These are phyloP conservation scores for Andrena trimmerana DNA, from an alignment of 2,888 invertebrate genomes.

Conservation along the genomic window DNA sequence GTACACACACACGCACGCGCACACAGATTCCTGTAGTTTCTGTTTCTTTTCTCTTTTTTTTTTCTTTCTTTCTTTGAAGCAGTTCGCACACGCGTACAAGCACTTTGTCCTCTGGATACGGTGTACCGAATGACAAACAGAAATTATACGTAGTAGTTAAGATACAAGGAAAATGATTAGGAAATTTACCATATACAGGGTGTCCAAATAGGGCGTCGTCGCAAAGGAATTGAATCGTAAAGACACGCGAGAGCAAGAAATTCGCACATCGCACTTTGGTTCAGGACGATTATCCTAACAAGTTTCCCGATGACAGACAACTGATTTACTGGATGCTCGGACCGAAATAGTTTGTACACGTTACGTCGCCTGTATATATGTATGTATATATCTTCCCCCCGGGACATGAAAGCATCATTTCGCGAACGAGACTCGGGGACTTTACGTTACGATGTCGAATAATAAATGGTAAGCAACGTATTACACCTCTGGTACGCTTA, in stretches of 20 bases:
- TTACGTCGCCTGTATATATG: slow-evolving; percentile 24
- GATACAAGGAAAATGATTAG: slow-evolving; percentile 66
- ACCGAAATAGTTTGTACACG: slow-evolving; percentile 53
- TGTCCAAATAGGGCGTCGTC: slow-evolving; percentile 68
- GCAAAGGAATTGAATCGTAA: slow-evolving; percentile 44
- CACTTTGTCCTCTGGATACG: slow-evolving; percentile 36
- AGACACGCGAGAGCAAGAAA: slow-evolving; percentile 46
- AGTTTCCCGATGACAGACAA: slow-evolving; percentile 38
- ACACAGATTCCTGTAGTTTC: slow-evolving; percentile 35
- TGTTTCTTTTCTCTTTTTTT: neutral
- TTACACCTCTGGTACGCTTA: slow-evolving; percentile 44
- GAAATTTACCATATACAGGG: slow-evolving; percentile 73
- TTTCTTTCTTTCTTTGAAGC: slow-evolving; percentile 9
- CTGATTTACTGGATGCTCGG: slow-evolving; percentile 45
- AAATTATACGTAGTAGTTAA: slow-evolving; percentile 31
- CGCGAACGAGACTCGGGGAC: slow-evolving; percentile 39
- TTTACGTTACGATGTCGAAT: slow-evolving; percentile 50
- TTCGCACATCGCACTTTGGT: slow-evolving; percentile 58
- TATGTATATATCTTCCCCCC: slow-evolving; percentile 6
- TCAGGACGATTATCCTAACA: slow-evolving; percentile 39
- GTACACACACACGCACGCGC: slow-evolving; percentile 27
- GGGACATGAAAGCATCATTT: slow-evolving; percentile 40
- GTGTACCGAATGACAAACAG: slow-evolving; percentile 21
- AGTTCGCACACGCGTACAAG: slow-evolving; percentile 51
- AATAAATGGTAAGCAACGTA: slow-evolving; percentile 65